These are phyloP conservation scores for Drymonia ruficornis DNA, from an alignment of 2,888 invertebrate species.

Conservation along the genomic window DNA sequence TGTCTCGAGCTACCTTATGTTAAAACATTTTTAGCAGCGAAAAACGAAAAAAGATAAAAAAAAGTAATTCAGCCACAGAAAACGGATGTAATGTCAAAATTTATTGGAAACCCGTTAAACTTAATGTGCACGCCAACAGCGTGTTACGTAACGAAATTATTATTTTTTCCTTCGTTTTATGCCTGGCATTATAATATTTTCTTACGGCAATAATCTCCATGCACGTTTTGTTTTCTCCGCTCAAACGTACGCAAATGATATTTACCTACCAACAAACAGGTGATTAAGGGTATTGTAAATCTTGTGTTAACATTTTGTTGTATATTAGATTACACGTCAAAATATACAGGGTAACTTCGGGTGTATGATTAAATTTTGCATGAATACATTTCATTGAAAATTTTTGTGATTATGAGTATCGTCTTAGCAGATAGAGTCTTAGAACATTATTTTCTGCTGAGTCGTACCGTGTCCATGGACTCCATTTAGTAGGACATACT, in stretches of 20 bases:
- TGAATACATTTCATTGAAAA: no score
- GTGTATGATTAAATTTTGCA: no score
- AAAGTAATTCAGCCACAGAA: conserved; percentile 9
- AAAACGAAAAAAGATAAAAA: not conserved
- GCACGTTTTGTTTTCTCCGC: conserved; percentile 23
- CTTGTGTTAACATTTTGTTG: not conserved
- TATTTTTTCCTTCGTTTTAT: conserved; percentile 34
- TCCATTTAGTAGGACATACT: no score
- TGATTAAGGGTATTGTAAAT: not conserved
- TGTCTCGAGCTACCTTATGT: no score
- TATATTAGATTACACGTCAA: not conserved
- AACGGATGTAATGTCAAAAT: conserved; percentile 39
- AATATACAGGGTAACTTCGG: not conserved
- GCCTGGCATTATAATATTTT: conserved; percentile 34
- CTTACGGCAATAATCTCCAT: conserved; percentile 22
- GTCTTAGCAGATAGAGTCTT: no score
- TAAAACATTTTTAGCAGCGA: not conserved
- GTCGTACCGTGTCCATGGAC: no score
- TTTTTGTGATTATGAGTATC: no score
- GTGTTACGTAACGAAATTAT: conserved; percentile 28
- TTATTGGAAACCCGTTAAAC: conserved; percentile 48
- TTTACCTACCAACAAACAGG: not conserved
- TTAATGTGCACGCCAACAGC: conserved; percentile 41
- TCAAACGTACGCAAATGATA: conserved; percentile 11
- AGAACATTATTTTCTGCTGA: no score